Conservation (phyloP, 2,113 vertebrate genomes). For the Corythornis cristatus region DNA sequence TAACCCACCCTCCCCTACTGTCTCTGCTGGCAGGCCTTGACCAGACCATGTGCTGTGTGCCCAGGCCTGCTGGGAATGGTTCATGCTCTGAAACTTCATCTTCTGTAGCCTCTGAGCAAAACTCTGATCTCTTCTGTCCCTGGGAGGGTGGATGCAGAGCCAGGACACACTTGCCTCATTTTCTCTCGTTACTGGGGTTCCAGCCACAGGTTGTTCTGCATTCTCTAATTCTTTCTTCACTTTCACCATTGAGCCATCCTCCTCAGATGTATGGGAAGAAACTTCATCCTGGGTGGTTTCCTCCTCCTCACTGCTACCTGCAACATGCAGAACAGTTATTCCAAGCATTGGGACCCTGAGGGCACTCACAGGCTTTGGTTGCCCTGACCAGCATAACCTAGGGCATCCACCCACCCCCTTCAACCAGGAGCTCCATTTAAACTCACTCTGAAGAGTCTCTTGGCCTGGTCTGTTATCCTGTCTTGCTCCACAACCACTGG, state of each 20-base stretch:
- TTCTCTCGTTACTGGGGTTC: slow-evolving; percentile 25
- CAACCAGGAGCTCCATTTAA: neutral
- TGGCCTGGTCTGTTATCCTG: neutral
- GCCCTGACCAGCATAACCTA: slow-evolving; percentile 6
- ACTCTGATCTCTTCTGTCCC: neutral
- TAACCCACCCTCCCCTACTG: neutral
- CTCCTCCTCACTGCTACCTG: slow-evolving; percentile 82
- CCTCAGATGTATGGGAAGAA: slow-evolving; percentile 81
- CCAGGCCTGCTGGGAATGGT: neutral
- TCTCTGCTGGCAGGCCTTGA: neutral
- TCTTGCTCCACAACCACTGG: neutral
- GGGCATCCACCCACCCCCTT: slow-evolving; percentile 24
- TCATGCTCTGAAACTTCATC: neutral
- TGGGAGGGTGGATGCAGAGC: neutral
- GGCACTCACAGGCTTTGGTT: neutral
- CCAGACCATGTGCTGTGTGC: neutral
- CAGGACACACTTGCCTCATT: slow-evolving; percentile 71
- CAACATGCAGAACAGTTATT: slow-evolving; percentile 54
- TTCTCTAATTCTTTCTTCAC: slow-evolving; percentile 77
- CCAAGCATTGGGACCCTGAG: neutral
- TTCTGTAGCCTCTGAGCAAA: neutral
- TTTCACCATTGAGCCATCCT: slow-evolving; percentile 74
- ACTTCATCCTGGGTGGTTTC: slow-evolving; percentile 83
- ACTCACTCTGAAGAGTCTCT: neutral
- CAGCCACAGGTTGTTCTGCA: slow-evolving; percentile 53